Evolutionary conservation across 2,888 invertebrate species (phyloP), one percentile per base, ranked within the genome.

Genomic region (Ophonus ardosiacus): DNA sequence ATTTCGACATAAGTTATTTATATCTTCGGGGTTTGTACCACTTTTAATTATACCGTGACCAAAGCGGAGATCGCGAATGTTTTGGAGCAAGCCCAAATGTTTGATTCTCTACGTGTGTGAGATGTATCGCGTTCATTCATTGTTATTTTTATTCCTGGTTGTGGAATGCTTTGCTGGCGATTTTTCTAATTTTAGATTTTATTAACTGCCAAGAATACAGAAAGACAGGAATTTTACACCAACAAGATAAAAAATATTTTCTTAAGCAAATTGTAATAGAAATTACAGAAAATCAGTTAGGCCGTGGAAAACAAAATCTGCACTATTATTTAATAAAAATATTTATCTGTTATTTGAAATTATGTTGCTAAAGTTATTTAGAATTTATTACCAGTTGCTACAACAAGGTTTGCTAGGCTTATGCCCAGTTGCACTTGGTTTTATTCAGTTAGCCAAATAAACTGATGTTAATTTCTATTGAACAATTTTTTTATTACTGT

Each of bases 31-130:
- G 57, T 78, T 74, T 74, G 57, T 56, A 78, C 51, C 57, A 78
- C 57, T 78, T 78, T 78, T 78, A 78, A 78, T 76, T 51, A 76
- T 78, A 78, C 78, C 21, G 57, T n/a, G 71, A 78, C 78, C 78
- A 78, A 78, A 56, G 76, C 76, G 56, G 38, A 38, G 68, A 78
- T 24, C 24, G 57, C 57, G 43, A 78, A 57, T 57, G 57, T 78
- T 57, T 78, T 78, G 78, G 56, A n/a, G 6, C 56, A 15, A 24
- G 57, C 78, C 78, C 78, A 78, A 57, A 40, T 76, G 78, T 57
- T 78, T 78, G 15, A 78, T 68, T 68, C 71, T 40, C 71, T 18
- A 40, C 78, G 78, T 18, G 57, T 78, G 78, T 78, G 78, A 78
- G 40, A 78, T 51, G 56, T 56, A 76, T 43, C 17, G 40, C 56